Evolutionary conservation across 2,797 vertebrate species (phyloP), one percentile per base, ranked within the genome.

Genomic region (Prunella strophiata): DNA sequence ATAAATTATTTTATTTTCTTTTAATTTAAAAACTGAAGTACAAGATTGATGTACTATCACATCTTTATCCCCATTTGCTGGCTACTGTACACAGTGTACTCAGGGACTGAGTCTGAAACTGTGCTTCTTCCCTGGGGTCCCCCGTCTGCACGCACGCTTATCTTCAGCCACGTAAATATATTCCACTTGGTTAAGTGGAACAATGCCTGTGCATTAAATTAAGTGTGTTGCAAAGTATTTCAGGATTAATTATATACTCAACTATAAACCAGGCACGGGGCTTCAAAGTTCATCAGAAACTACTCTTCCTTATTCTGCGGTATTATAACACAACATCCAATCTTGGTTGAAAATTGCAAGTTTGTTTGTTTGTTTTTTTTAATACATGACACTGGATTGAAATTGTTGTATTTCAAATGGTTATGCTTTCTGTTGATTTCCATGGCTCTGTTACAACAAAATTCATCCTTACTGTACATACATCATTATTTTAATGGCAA

Each of bases 111-210:
- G 72, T 83, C 63, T 54, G 78, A 91, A 96, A 95, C 84, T 96
- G 93, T 94, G 94, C 83, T 95, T 88, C 96, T 78, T 96, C 95
- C 95, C 96, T 86, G 67, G 93, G 93, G 91, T 90, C 71, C 50
- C 57, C 12, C 52, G 88, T 50, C 89, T 82, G 93, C 93, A 94
- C 65, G 43, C 83, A 75, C 2, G 16, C 89, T 94, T 94, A 91
- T 95, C 93, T 96, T 94, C 13, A 93, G 80, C 89, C 93, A 91
- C 91, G 26, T 93, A 91, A 96, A 94, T 92, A 95, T 81, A 95
- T 96, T 95, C 91, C 91, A 95, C 77, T 96, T 79, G 86, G 80
- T 91, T 96, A 94, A 95, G 88, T 91, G 93, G 89, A 95, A 96
- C 95, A 95, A 95, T 84, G 94, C 74, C 52, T 77, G 61, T 57